Conservation (phyloP, 2,113 vertebrate species). For the Coptodon bakossiorum region DNA sequence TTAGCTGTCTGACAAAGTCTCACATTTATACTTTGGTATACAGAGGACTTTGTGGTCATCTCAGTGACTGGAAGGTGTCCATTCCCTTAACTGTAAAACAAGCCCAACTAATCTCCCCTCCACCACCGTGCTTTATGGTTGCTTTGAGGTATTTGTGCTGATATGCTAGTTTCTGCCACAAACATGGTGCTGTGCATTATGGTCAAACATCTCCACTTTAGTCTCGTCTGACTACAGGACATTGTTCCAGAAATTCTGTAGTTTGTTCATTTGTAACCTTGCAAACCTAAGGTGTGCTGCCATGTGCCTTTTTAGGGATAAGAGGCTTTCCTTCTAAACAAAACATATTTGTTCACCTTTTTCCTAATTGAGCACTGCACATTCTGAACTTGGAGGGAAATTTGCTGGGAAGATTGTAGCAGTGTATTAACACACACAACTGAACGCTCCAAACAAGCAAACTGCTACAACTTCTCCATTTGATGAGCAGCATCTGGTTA, state of each 20-base stretch:
- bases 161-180: not conserved
- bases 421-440: not conserved
- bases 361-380: accelerated
- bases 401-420: not conserved
- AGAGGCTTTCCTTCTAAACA: not conserved
- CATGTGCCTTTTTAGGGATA: not conserved
- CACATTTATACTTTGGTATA: not conserved
- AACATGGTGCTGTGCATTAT: not conserved
- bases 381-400: not conserved
- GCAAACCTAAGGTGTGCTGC: not conserved
- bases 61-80: not conserved
- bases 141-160: not conserved
- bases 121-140: not conserved
- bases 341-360: not conserved
- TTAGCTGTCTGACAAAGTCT: accelerated
- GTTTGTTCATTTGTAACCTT: not conserved
- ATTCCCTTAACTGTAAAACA: not conserved
- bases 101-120: not conserved
- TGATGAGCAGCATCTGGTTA: not conserved
- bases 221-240: not conserved
- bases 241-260: not conserved
- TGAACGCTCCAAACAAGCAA: not conserved
- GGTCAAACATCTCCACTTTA: not conserved
- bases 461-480: not conserved
- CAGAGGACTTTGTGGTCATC: not conserved